A percentile compares a stretch with the other conserved stretches of the same genome.
These are phyloP conservation scores for Anagrus nilaparvatae DNA, from an alignment of 1,140 invertebrate species.

Conservation along the genomic window DNA sequence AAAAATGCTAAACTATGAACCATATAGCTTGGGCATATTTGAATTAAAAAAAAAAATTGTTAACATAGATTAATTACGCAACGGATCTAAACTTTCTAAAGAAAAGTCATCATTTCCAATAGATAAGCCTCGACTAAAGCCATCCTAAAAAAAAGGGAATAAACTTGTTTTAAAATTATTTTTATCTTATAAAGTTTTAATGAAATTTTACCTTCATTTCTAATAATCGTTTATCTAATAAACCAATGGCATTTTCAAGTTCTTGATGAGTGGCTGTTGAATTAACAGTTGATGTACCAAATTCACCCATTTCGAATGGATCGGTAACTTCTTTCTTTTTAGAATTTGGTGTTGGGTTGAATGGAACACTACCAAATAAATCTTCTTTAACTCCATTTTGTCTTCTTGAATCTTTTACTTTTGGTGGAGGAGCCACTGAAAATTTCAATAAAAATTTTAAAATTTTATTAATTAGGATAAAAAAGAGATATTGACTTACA, in stretches of 20 bases:
- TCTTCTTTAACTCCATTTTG: constrained; percentile 45
- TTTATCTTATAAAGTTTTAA: neutral
- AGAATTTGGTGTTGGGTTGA: constrained; percentile 41
- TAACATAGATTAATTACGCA: constrained; percentile 40
- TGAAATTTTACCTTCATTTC: constrained; percentile 65
- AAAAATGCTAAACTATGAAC: constrained; percentile 14
- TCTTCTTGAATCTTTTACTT: constrained; percentile 60
- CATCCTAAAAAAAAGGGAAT: constrained; percentile 51
- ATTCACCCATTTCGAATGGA: constrained; percentile 75
- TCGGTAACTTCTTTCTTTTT: constrained; percentile 40
- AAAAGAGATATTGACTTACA: constrained; percentile 44
- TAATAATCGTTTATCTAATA: constrained; percentile 66
- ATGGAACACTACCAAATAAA: constrained; percentile 48
- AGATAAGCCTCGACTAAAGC: constrained; percentile 68
- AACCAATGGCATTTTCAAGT: constrained; percentile 59
- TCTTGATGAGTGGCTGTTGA: constrained; percentile 44
- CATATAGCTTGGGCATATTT: constrained; percentile 7
- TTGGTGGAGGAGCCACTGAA: constrained; percentile 70
- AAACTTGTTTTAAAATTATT: neutral
- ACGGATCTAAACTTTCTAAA: constrained; percentile 73
- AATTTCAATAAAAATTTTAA: too few species aligned
- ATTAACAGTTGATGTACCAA: constrained; percentile 42
- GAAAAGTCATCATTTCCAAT: constrained; percentile 77
- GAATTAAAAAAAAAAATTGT: neutral
- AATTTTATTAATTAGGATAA: neutral